Conservation (phyloP, 1,140 invertebrate species). For the Apis mellifera region Amel_HAv3.1 CM009942.2:2788001-2788500, state of each 20-base stretch:
- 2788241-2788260: constrained; percentile 40
- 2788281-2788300: neutral
- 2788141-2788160: constrained; percentile 56
- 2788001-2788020: constrained; percentile 32
- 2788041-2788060: constrained; percentile 53
- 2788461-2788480: too few species aligned
- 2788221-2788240: constrained; percentile 27
- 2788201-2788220: constrained; percentile 35
- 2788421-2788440: neutral
- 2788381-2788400: neutral
- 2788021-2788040: constrained; percentile 47
- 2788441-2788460: neutral
- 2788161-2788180: constrained; percentile 41
- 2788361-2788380: too few species aligned
- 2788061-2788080: constrained; percentile 46
- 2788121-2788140: constrained; percentile 52
- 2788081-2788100: constrained; percentile 46
- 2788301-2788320: too few species aligned
- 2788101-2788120: constrained; percentile 37
- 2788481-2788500: too few species aligned
- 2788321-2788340: constrained; percentile 23
- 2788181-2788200: constrained; percentile 43
- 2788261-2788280: constrained; percentile 32
- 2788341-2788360: neutral
- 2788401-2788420: too few species aligned